Percentiles rank a stretch among this genome's conserved stretches.
Conservation (phyloP, 2,113 vertebrate species). For the Myrmecobius fasciatus region DNA sequence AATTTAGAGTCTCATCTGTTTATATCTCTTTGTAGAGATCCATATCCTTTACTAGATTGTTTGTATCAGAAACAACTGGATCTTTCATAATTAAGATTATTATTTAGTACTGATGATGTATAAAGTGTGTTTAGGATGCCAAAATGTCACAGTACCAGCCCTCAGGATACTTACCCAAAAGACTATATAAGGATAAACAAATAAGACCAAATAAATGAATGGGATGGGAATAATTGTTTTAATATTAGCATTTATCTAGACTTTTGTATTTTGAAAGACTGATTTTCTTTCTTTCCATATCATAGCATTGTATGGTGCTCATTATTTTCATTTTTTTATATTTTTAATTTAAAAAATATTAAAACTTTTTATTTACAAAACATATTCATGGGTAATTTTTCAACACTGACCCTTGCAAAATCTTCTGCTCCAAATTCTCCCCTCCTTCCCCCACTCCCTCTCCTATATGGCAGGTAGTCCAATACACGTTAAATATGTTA, state of each 20-base stretch:
- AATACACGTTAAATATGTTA: no score
- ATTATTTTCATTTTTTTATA: not conserved
- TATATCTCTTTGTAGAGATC: not conserved
- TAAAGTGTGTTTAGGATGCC: not conserved
- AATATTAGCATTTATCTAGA: not conserved
- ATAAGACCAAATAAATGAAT: not conserved
- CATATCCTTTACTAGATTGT: constrained; percentile 4
- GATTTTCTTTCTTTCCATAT: constrained; percentile 9
- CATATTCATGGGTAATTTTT: no score
- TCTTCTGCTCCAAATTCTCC: no score
- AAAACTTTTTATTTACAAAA: no score
- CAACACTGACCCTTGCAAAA: no score
- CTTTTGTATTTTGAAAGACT: not conserved
- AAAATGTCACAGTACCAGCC: not conserved
- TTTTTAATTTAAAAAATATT: no score
- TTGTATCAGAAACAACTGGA: constrained; percentile 15
- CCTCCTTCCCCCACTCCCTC: no score
- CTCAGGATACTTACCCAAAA: not conserved
- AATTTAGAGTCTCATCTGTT: not conserved
- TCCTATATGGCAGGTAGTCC: no score
- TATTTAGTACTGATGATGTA: constrained; percentile 27
- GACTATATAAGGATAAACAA: not conserved
- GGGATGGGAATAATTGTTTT: not conserved
- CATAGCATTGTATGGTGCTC: not conserved
- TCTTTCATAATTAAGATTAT: not conserved